A percentile compares a stretch with the other conserved stretches of the same genome.
Conservation (phyloP, 2,797 vertebrate species). For the Hybognathus amarus region DNA sequence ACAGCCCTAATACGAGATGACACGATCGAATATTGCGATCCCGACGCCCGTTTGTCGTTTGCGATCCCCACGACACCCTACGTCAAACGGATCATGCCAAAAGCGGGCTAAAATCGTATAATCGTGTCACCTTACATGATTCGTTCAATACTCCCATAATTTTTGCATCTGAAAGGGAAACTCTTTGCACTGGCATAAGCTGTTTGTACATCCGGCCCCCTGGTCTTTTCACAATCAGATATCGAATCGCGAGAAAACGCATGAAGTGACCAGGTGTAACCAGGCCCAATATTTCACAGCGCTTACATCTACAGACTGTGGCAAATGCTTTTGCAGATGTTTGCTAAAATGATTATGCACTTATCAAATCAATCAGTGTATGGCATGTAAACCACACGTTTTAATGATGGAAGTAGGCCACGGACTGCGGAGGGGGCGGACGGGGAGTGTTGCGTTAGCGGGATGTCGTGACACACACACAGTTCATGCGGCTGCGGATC, state of each 20-base stretch:
- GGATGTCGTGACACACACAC: not conserved
- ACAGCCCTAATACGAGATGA: too few species aligned
- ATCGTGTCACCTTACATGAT: too few species aligned
- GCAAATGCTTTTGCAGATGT: conserved; percentile 1
- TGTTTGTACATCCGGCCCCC: too few species aligned
- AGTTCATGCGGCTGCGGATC: not conserved
- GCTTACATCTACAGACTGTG: not conserved
- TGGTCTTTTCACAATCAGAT: too few species aligned
- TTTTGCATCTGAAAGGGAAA: too few species aligned
- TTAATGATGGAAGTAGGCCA: conserved; percentile 27
- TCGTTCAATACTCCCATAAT: too few species aligned
- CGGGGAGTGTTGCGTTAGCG: conserved; percentile 6
- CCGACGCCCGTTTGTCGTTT: too few species aligned
- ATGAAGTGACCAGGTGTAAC: not conserved
- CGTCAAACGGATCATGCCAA: too few species aligned
- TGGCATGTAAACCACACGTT: conserved; percentile 4
- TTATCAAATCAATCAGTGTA: not conserved
- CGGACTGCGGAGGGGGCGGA: not conserved
- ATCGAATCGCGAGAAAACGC: not conserved
- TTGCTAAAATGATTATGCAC: not conserved
- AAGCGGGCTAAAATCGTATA: too few species aligned
- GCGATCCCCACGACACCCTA: too few species aligned
- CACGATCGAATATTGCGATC: too few species aligned
- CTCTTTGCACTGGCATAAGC: too few species aligned
- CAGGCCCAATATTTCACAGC: not conserved